Evolutionary conservation across 2,888 invertebrate genomes (phyloP).

Genomic region (Ichneumon xanthorius): DNA sequence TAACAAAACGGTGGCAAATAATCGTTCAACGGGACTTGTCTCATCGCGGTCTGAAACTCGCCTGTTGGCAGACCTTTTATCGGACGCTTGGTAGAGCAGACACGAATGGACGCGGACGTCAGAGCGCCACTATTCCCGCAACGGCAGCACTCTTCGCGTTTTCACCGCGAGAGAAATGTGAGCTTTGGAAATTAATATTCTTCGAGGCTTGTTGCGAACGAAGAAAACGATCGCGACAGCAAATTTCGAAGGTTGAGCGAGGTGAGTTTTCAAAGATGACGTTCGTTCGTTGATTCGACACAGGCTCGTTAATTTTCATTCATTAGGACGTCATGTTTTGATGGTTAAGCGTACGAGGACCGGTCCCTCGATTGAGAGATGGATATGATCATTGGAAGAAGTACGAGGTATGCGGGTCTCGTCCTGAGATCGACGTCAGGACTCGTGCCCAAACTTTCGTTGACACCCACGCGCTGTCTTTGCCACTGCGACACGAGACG

Average conservation of each 20-base stretch:
- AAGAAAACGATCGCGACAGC: background rate
- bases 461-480: constrained; percentile 64
- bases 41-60: background rate
- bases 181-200: constrained; percentile 5
- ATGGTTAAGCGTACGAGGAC: constrained; percentile 57
- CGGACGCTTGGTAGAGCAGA: background rate
- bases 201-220: background rate
- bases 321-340: constrained; percentile 40
- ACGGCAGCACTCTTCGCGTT: constrained; percentile 21
- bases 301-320: constrained; percentile 19
- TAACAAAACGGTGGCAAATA: background rate
- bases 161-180: constrained; percentile 35
- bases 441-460: constrained; percentile 61
- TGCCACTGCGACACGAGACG: constrained; percentile 66
- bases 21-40: background rate
- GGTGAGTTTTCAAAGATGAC: background rate
- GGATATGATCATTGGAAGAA: constrained; percentile 74
- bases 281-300: background rate
- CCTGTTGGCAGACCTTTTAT: constrained; percentile 14
- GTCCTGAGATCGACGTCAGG: constrained; percentile 62
- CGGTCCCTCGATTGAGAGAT: constrained; percentile 67
- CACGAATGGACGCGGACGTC: constrained; percentile 3
- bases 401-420: constrained; percentile 63
- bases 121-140: background rate
- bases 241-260: background rate